phyloP scores from a whole-genome alignment of 2,113 vertebrate genomes.

The Tylochromis polylepis region DNA sequence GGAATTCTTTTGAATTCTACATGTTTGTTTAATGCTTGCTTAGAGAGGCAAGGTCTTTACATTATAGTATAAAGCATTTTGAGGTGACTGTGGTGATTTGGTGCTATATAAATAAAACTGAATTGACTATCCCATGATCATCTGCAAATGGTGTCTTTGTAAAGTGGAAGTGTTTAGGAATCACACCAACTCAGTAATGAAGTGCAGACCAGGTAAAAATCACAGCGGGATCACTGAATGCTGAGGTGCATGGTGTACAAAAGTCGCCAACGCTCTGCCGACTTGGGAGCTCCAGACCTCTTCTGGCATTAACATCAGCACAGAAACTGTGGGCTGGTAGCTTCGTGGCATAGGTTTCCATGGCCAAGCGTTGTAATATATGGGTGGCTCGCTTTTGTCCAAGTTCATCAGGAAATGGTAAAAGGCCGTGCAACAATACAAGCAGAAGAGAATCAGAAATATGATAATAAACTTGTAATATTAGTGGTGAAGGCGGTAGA shows the following conservation, averaged over 20 bases:
- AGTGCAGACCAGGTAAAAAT: background rate
- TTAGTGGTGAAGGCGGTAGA: background rate
- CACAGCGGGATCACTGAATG: background rate
- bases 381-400: background rate
- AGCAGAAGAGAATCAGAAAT: background rate
- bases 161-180: background rate
- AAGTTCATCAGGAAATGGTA: background rate
- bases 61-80: background rate
- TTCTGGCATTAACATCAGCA: background rate
- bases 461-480: background rate
- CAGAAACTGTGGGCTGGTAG: background rate
- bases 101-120: background rate
- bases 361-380: fast-evolving
- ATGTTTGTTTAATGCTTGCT: background rate
- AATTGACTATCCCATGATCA: background rate
- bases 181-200: background rate
- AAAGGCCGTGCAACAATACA: background rate
- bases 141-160: background rate
- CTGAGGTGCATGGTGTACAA: background rate
- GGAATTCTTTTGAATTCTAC: background rate
- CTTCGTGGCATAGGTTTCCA: background rate
- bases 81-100: background rate
- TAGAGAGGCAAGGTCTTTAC: background rate
- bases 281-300: background rate
- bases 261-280: fast-evolving